phyloP scores from a whole-genome alignment of 2,888 invertebrate genomes.

The Eupithecia vulgata region DNA sequence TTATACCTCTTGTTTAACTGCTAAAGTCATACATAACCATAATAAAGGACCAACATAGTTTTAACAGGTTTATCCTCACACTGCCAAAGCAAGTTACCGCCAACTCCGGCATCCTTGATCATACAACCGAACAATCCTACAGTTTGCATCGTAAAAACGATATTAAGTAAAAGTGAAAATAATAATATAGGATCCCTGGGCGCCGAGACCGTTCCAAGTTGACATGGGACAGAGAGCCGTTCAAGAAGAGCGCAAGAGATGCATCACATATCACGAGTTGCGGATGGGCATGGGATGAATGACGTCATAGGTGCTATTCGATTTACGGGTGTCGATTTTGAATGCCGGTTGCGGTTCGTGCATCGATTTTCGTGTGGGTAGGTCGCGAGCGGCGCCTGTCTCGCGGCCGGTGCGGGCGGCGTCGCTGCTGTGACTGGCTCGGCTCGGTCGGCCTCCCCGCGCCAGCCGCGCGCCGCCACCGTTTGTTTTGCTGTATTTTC shows the following conservation, averaged over 20 bases:
- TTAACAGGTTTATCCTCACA: slow-evolving; percentile 40
- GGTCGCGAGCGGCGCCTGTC: slow-evolving; percentile 72
- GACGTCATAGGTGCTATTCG: slow-evolving; percentile 63
- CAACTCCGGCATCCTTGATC: slow-evolving; percentile 37
- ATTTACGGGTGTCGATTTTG: slow-evolving; percentile 68
- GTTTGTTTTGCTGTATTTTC: slow-evolving; percentile 84
- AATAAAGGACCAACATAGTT: slow-evolving; percentile 24
- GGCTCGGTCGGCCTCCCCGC: slow-evolving; percentile 63
- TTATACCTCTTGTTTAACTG: slow-evolving; percentile 1
- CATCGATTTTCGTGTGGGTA: slow-evolving; percentile 78
- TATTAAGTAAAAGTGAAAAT: slow-evolving; percentile 41
- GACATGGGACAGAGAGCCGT: slow-evolving; percentile 54
- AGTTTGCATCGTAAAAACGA: slow-evolving; percentile 43
- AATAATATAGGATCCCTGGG: slow-evolving; percentile 50
- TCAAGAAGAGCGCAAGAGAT: slow-evolving; percentile 53
- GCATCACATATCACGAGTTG: slow-evolving; percentile 65
- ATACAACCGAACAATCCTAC: slow-evolving; percentile 39
- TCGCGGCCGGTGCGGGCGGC: slow-evolving; percentile 77
- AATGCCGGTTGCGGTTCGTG: slow-evolving; percentile 78
- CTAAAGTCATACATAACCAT: slow-evolving; percentile 5
- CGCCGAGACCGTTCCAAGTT: slow-evolving; percentile 52
- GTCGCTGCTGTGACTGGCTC: slow-evolving; percentile 77
- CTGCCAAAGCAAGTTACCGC: slow-evolving; percentile 39
- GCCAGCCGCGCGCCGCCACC: slow-evolving; percentile 72
- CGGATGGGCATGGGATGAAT: slow-evolving; percentile 62